Evolutionary conservation across 2,113 vertebrate genomes (phyloP), one percentile per base, ranked within the genome.

Genomic region (Hyaena hyaena): DNA sequence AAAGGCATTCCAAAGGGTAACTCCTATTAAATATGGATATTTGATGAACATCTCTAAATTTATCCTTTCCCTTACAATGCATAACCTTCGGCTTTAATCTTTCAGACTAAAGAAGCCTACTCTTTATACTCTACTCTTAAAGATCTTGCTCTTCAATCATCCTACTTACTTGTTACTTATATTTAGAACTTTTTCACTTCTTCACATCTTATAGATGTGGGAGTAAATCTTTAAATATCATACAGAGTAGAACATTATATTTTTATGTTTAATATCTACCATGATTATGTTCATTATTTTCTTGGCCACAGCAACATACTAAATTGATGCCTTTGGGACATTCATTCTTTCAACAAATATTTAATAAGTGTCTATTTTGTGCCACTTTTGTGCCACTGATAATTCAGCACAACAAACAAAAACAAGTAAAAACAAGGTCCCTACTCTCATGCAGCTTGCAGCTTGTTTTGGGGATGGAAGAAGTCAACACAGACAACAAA

Each of bases 141-240:
- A 58, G n/a, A 88, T 10, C n/a, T 87, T 91, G 33, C 10, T 87
- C 23, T 1, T 66, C 61, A 90, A 33, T 79, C 5, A 93, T 74
- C 19, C 12, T 45, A 10, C 33, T 83, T 88, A 90, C 21, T 63
- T 93, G 17, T 92, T 71, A 31, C 35, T 87, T 55, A 90, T 79
- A 26, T 73, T 88, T 91, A 95, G 74, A 68, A 84, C 23, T 88
- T 93, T 9, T 50, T 31, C 45, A 83, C 35, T 90, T 95, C n/a
- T 86, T 45, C 10, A 61, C 5, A 90, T 68, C 39, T 68, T 89
- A 55, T 35, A 85, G 53, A 68, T 68, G 33, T 23, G 23, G n/a
- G 14, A 19, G 35, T 23, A 89, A 82, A 45, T 69, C 26, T 58
- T 48, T 77, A 45, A 86, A 53, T 63, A 55, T 55, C 23, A 33